These are phyloP conservation scores for Hartigia nigra DNA, from an alignment of 2,888 invertebrate species.

Conservation along the genomic window DNA sequence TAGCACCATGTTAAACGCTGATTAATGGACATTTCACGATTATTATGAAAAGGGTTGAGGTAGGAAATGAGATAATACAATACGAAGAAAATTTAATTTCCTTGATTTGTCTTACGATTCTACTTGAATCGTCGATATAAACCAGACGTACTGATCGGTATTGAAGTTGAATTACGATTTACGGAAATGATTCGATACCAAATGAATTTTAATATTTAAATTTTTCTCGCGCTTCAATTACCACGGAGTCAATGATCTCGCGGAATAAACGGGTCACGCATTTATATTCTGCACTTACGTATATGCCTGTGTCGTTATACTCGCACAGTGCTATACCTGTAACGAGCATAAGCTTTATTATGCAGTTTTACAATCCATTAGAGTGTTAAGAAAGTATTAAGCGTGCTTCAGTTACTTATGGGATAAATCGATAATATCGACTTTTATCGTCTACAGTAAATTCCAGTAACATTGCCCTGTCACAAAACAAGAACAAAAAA, in stretches of 20 bases:
- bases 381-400: background rate
- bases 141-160: background rate
- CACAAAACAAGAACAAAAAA: background rate
- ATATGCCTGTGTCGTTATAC: background rate
- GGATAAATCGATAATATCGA: slow-evolving; percentile 2
- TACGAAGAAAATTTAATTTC: background rate
- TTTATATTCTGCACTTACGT: background rate
- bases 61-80: background rate
- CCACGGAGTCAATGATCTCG: background rate
- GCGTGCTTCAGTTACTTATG: slow-evolving; percentile 6
- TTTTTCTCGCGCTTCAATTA: background rate
- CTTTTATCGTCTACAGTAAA: background rate
- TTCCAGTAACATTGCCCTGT: background rate
- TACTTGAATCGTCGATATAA: background rate
- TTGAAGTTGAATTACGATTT: background rate
- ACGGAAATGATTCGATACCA: background rate
- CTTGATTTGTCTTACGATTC: background rate
- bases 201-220: background rate
- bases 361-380: slow-evolving; percentile 13
- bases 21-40: background rate
- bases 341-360: background rate
- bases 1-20: background rate
- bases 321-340: background rate
- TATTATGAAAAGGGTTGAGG: background rate
- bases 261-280: background rate